A percentile compares a stretch with the other conserved stretches of the same genome.
Conservation (phyloP, 2,888 invertebrate species). For the Isotomurus palustris region DNA sequence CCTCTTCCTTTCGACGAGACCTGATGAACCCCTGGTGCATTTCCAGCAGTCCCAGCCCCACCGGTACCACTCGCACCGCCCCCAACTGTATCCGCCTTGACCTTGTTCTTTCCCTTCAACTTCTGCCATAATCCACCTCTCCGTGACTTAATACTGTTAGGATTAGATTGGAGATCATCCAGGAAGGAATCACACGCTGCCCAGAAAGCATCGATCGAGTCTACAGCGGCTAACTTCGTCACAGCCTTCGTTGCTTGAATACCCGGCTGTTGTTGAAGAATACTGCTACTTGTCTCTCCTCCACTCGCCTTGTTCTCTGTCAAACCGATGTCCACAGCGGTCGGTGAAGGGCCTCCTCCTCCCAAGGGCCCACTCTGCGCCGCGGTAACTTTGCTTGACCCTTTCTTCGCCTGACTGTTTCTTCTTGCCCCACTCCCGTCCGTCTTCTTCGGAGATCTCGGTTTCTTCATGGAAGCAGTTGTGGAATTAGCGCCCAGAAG, state of each 20-base stretch:
- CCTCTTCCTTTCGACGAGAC: conserved; percentile 17
- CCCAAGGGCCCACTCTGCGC: background rate
- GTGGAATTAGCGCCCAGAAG: conserved; percentile 1
- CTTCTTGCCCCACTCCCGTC: conserved; percentile 23
- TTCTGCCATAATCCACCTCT: conserved; percentile 45
- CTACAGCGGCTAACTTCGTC: background rate
- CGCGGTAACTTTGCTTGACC: background rate
- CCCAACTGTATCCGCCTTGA: background rate
- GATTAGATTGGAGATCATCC: conserved; percentile 43
- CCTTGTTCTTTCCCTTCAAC: conserved; percentile 31
- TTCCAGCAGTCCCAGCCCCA: background rate
- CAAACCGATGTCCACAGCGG: background rate
- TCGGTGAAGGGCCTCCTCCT: background rate
- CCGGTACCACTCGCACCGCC: background rate
- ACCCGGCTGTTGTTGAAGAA: background rate
- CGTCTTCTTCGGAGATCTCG: conserved; percentile 34
- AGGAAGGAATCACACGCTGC: conserved; percentile 45
- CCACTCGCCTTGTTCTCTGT: background rate
- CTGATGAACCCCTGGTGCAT: background rate
- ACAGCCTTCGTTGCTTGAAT: conserved; percentile 1
- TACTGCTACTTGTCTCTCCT: background rate
- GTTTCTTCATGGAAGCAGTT: conserved; percentile 16
- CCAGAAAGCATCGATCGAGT: conserved; percentile 39
- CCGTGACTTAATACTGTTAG: conserved; percentile 43
- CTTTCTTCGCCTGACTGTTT: conserved; percentile 26